Evolutionary conservation across 2,113 vertebrate species (phyloP), one percentile per base, ranked within the genome.

Genomic region (Riparia riparia): DNA sequence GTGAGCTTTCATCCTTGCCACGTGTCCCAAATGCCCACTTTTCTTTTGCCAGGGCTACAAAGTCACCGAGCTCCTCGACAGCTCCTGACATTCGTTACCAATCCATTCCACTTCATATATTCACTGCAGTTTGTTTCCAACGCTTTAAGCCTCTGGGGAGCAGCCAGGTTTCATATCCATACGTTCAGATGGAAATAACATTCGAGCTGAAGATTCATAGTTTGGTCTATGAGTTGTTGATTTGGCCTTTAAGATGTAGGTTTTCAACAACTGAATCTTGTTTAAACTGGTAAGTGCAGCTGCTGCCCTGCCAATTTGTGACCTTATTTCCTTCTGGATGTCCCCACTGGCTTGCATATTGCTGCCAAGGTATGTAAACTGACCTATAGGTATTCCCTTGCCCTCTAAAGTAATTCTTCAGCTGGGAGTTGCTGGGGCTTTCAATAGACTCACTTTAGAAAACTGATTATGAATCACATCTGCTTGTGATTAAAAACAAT

Each of bases 261-360:
- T 82, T 94, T 97, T 91, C 69, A 72, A 71, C 69, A 79, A 91
- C 44, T 1, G 1, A 94, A 72, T 82, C 89, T 91, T 63, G 82
- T 90, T 95, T 89, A 91, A 97, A 91, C 81, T 94, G 94, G 86
- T 95, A 53, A 95, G 69, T 45, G 89, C 81, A 94, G 83, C 86
- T 92, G 91, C 86, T 1, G 49, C 69, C 73, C 81, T 96, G 95
- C 91, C 93, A 89, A 91, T 94, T 91, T 87, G 86, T 97, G 95
- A 97, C 94, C 68, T 96, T 95, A 94, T 95, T 96, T 96, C 89
- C 94, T 96, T 89, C 93, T 95, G 81, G 69, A 71, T 95, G 50
- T 96, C 91, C 93, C 96, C 37, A 12, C 47, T 65, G 91, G 61
- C 24, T 86, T 92, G 81, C 32, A 6, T 17, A 44, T 14, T 64